phyloP scores from a whole-genome alignment of 2,888 invertebrate species.

The Laspeyria flexula region DNA sequence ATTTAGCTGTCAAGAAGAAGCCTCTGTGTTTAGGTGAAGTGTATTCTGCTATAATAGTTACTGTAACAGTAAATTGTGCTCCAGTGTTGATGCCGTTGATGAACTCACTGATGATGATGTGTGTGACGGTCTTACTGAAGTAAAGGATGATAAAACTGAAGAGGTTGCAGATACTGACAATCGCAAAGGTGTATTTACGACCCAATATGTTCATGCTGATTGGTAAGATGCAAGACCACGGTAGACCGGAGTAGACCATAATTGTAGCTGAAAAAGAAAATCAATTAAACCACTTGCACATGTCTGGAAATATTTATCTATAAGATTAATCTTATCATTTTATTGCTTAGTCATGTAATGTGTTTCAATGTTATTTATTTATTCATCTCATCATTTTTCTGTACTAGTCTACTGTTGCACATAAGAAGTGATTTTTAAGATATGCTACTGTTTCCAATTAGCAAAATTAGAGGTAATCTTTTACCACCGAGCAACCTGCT shows the following conservation, averaged over 20 bases:
- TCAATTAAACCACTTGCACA: neutral
- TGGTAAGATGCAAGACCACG: conserved; percentile 30
- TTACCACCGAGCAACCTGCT: no score
- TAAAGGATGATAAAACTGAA: conserved; percentile 32
- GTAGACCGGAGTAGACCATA: conserved; percentile 21
- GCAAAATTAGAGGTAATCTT: no score
- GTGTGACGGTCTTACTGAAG: conserved; percentile 21
- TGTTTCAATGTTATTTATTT: no score
- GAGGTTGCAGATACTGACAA: conserved; percentile 12
- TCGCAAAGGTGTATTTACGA: conserved; percentile 22
- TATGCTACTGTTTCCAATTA: no score
- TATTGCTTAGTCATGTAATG: no score
- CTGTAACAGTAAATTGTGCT: conserved; percentile 16
- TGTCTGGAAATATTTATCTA: no score
- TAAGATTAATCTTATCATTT: no score
- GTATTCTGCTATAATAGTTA: conserved; percentile 21
- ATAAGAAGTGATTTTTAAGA: no score
- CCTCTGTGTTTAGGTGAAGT: conserved; percentile 34
- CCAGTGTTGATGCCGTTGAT: conserved; percentile 32
- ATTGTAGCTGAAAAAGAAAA: conserved; percentile 23
- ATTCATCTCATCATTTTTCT: no score
- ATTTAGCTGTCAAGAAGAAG: conserved; percentile 41
- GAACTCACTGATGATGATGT: conserved; percentile 11
- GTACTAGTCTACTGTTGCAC: no score
- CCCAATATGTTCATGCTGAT: conserved; percentile 12